These are phyloP conservation scores for Distichodus sexfasciatus DNA, from an alignment of 2,797 vertebrate genomes.

Conservation along the genomic window DNA sequence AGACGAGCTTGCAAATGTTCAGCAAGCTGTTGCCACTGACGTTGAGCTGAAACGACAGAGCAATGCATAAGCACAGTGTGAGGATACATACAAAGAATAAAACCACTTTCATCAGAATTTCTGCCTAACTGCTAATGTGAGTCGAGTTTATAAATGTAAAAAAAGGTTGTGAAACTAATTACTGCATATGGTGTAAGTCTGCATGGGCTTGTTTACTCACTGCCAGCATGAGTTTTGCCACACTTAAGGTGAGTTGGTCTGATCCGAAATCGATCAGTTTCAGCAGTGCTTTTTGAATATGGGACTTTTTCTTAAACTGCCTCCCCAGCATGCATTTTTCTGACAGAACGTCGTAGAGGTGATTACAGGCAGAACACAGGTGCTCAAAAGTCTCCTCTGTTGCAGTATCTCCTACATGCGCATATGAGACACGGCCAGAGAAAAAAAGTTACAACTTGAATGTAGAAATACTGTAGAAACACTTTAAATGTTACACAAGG, in stretches of 20 bases:
- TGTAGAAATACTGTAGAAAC: too few species aligned
- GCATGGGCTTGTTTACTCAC: slow-evolving; percentile 82
- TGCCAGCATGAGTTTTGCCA: slow-evolving; percentile 84
- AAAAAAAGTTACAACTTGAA: neutral
- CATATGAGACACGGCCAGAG: slow-evolving; percentile 1
- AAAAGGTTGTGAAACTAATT: too few species aligned
- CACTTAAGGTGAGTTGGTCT: slow-evolving; percentile 82
- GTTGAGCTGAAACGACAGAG: slow-evolving; percentile 72
- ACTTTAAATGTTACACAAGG: neutral
- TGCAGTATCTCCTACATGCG: slow-evolving; percentile 53
- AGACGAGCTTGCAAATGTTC: slow-evolving; percentile 91
- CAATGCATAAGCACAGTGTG: neutral
- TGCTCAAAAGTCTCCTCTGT: slow-evolving; percentile 68
- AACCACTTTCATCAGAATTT: too few species aligned
- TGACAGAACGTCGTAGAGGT: slow-evolving; percentile 77
- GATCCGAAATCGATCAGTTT: slow-evolving; percentile 87
- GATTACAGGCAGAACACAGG: slow-evolving; percentile 78
- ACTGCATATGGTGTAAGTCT: too few species aligned
- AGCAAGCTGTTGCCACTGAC: slow-evolving; percentile 91
- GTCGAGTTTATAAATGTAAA: too few species aligned
- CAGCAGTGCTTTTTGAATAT: slow-evolving; percentile 84
- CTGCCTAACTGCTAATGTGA: too few species aligned
- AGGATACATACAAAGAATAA: too few species aligned
- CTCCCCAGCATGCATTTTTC: slow-evolving; percentile 83
- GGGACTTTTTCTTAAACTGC: slow-evolving; percentile 75